Percentiles rank a stretch among this genome's conserved stretches.
These are phyloP conservation scores for Tragelaphus strepsiceros DNA, from an alignment of 2,113 vertebrate genomes.

Conservation along the genomic window DNA sequence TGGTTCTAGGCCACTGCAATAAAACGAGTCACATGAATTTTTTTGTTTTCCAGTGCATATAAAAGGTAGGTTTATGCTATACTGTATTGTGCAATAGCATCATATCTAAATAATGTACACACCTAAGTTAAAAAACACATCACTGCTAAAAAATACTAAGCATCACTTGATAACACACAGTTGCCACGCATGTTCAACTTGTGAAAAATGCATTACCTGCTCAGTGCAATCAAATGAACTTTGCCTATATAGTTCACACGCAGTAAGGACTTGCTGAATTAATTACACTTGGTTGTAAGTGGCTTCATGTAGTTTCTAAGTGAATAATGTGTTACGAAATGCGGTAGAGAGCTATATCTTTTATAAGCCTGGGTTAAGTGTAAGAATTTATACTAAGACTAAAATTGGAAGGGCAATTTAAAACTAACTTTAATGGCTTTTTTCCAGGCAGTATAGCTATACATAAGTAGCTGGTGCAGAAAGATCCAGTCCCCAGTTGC, in stretches of 20 bases:
- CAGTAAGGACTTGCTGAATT: not conserved
- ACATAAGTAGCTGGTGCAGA: not conserved
- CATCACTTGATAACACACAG: not conserved
- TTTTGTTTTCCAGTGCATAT: not conserved
- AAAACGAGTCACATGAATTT: not conserved
- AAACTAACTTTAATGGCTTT: conserved; percentile 43
- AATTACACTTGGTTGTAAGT: conserved; percentile 38
- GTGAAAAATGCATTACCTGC: not conserved
- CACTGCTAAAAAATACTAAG: not conserved
- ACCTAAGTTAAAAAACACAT: not conserved
- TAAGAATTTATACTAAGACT: conserved; percentile 21
- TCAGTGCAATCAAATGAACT: not conserved
- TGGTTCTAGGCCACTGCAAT: not conserved
- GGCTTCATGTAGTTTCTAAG: conserved; percentile 37
- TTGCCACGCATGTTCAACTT: not conserved
- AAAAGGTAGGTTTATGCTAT: not conserved
- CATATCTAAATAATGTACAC: not conserved
- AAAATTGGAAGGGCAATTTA: conserved; percentile 49
- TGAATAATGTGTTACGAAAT: conserved; percentile 24
- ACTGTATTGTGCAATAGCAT: not conserved
- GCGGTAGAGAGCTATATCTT: not conserved
- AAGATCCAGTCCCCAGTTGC: not conserved
- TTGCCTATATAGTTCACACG: not conserved
- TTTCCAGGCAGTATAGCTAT: not conserved
- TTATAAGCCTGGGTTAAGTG: conserved; percentile 21